These are phyloP conservation scores for Peromyscus melanophrys DNA, from an alignment of 2,797 vertebrate species.

Conservation along the genomic window DNA sequence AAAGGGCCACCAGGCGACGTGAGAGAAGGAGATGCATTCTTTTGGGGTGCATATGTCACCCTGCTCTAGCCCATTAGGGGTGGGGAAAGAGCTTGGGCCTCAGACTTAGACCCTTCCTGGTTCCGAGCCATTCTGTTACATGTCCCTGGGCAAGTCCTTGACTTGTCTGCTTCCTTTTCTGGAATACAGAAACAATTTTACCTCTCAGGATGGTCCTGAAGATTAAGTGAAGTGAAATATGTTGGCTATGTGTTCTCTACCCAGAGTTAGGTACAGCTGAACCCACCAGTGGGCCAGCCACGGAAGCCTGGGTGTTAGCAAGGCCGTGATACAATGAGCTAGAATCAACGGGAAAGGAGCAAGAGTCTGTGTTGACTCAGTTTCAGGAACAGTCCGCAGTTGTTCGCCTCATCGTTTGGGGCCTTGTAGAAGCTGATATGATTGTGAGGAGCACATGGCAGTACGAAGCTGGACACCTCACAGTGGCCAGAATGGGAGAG, in stretches of 20 bases:
- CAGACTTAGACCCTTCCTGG: not conserved
- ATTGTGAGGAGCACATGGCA: not conserved
- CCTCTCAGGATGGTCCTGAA: not conserved
- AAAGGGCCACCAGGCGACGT: not conserved
- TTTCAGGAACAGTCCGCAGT: not conserved
- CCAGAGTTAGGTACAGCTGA: not conserved
- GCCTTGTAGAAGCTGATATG: not conserved
- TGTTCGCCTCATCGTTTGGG: not conserved
- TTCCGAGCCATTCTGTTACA: not conserved
- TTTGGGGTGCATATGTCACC: not conserved
- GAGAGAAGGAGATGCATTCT: not conserved
- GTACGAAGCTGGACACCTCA: not conserved
- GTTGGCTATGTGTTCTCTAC: not conserved
- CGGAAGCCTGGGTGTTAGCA: not conserved
- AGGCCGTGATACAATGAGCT: not conserved
- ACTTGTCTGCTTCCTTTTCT: slow-evolving; percentile 11
- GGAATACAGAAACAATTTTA: slow-evolving; percentile 54
- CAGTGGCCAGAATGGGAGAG: no score
- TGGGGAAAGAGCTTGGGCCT: slow-evolving; percentile 58
- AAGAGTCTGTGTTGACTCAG: not conserved
- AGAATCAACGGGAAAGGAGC: not conserved
- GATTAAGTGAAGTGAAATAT: slow-evolving; percentile 42
- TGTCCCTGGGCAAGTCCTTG: not conserved
- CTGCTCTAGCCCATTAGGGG: not conserved
- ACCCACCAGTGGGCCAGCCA: not conserved